Evolutionary conservation across 2,888 invertebrate genomes (phyloP).

Genomic region (Tipula lateralis): DNA sequence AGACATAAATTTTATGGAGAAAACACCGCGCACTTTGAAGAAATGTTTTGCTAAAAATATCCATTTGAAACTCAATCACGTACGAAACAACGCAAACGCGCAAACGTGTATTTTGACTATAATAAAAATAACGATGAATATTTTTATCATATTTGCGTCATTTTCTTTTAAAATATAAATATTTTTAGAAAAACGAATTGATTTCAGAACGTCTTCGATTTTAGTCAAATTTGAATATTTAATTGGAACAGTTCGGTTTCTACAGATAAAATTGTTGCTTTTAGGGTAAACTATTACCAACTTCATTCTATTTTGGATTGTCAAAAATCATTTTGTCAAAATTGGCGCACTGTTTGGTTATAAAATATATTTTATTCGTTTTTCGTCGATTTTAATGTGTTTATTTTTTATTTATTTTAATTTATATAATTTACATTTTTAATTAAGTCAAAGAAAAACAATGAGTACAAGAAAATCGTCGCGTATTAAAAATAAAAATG

Average conservation of each 20-base stretch:
- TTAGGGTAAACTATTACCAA: background rate
- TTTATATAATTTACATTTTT: background rate
- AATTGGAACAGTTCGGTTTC: background rate
- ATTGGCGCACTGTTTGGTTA: background rate
- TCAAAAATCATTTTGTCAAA: background rate
- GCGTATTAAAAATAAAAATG: background rate
- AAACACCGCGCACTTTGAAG: background rate
- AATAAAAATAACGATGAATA: background rate
- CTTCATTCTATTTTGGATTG: background rate
- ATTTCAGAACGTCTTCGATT: background rate
- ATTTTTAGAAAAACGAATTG: background rate
- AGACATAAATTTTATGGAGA: background rate
- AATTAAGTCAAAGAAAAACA: background rate
- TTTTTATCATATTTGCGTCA: background rate
- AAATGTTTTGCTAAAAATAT: background rate
- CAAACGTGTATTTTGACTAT: background rate
- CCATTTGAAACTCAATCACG: constrained; percentile 1
- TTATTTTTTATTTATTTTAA: background rate
- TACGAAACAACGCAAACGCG: background rate
- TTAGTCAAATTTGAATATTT: background rate
- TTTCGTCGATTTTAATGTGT: background rate
- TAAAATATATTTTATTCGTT: background rate
- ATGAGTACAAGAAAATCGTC: constrained; percentile 2
- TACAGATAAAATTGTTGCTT: background rate
- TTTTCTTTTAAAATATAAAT: background rate